Evolutionary conservation across 2,888 invertebrate species (phyloP), one percentile per base, ranked within the genome.

Genomic region (Leptothorax acervorum): DNA sequence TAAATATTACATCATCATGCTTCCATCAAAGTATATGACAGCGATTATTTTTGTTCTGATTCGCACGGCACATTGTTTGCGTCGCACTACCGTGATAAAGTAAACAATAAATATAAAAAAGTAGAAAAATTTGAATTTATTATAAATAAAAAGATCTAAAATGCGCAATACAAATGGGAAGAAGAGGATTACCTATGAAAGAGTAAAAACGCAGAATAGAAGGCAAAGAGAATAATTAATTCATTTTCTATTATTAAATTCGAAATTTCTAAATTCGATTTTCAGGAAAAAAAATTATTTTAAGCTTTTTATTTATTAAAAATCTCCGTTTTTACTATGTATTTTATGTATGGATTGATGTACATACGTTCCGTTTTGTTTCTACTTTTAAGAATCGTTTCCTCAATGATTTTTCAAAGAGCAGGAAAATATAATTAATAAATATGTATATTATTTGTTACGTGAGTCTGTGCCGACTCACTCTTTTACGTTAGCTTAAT

Each of bases 1-100:
- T 84, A 89, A 89, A 81, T 73, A 28, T 81, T 81, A 81, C 79
- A 73, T 81, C 73, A 81, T 48, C 73, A 81, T 48, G 4, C 28
- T 73, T 62, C 60, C 35, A 39, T 39, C 18, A 23, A 51, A 15
- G n/a, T 42, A 11, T 42, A 45, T 28, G 35, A 62, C 28, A 62
- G 39, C 11, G 12, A 81, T 73, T 15, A 28, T 39, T 73, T 51
- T 8, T 23, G 35, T 70, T 35, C 45, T 28, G 12, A 66, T 60
- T 81, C n/a, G 28, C 8, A 28, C 60, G 12, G 18, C 12, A 70
- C 2, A 68, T 76, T n/a, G 3, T 48, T 66, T 66, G 9, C 11
- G 28, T 48, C 28, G n/a, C 6, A 51, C 18, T 51, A 48, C 28
- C 45, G 11, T 15, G 23, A 74, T 60, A 12, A 31, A n/a, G 35